phyloP scores from a whole-genome alignment of 2,797 vertebrate species.

The Protosalanx chinensis region DNA sequence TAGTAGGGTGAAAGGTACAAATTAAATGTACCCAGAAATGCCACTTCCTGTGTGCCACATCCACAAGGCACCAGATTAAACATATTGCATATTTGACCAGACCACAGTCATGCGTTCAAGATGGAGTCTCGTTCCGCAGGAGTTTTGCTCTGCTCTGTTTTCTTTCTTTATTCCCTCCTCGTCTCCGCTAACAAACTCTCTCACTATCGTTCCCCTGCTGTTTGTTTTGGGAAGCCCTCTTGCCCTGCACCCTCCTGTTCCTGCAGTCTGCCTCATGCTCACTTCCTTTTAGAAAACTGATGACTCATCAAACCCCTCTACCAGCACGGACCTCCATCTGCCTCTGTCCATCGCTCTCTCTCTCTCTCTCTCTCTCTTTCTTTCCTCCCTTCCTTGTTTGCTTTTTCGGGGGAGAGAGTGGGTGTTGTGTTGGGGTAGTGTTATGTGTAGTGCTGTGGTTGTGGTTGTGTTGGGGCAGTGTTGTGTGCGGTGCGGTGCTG shows the following conservation, averaged over 20 bases:
- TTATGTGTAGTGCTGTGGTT: background rate
- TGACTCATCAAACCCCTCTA: too few species aligned
- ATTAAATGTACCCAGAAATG: constrained; percentile 27
- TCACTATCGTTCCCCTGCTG: constrained; percentile 8
- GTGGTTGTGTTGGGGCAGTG: background rate
- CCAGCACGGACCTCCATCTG: too few species aligned
- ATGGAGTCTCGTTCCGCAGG: constrained; percentile 37
- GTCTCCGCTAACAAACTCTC: constrained; percentile 25
- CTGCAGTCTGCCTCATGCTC: too few species aligned
- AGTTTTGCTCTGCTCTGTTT: constrained; percentile 15
- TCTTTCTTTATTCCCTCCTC: constrained; percentile 1
- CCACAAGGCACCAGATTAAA: constrained; percentile 30
- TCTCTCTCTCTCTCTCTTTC: too few species aligned
- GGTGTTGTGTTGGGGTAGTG: background rate
- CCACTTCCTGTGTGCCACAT: constrained; percentile 27
- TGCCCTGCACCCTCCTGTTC: too few species aligned
- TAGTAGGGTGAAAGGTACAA: constrained; percentile 30
- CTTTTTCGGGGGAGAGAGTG: background rate
- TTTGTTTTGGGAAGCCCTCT: too few species aligned
- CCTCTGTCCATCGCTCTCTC: too few species aligned
- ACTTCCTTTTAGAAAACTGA: too few species aligned
- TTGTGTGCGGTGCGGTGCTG: constrained; percentile 7
- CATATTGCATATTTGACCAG: constrained; percentile 43
- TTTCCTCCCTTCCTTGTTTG: too few species aligned
- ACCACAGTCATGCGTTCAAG: constrained; percentile 64